Conservation (phyloP, 2,888 invertebrate species). For the Agonopterix arenella region DNA sequence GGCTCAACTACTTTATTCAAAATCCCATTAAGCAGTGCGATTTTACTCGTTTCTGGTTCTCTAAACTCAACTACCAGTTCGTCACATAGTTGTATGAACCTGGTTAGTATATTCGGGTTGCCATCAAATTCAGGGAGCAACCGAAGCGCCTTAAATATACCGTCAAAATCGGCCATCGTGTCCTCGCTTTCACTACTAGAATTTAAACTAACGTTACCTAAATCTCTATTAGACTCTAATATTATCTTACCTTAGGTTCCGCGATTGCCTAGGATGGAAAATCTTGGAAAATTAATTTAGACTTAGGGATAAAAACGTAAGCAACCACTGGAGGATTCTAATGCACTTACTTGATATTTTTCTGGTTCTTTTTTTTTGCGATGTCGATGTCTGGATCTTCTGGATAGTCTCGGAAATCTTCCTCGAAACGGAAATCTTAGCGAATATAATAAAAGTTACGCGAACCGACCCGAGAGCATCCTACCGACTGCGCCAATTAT, state of each 20-base stretch:
- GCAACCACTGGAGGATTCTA: background rate
- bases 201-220: background rate
- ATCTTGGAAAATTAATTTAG: background rate
- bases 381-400: background rate
- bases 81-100: conserved; percentile 1
- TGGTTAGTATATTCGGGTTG: background rate
- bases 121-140: conserved; percentile 3
- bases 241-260: background rate
- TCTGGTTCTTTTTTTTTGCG: background rate
- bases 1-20: conserved; percentile 1
- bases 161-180: too few relatives aligned
- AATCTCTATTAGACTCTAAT: background rate
- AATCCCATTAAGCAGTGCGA: background rate
- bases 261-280: background rate
- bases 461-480: background rate
- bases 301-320: background rate
- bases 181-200: too few relatives aligned
- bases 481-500: background rate
- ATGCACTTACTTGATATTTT: background rate
- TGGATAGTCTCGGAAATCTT: too few relatives aligned
- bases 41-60: background rate
- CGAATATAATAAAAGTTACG: background rate
- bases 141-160: background rate
- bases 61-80: background rate
- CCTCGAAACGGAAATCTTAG: too few relatives aligned